Base-by-base conservation (phyloP, 2,113 vertebrate genomes). In the Megaptera novaeangliae region DNA sequence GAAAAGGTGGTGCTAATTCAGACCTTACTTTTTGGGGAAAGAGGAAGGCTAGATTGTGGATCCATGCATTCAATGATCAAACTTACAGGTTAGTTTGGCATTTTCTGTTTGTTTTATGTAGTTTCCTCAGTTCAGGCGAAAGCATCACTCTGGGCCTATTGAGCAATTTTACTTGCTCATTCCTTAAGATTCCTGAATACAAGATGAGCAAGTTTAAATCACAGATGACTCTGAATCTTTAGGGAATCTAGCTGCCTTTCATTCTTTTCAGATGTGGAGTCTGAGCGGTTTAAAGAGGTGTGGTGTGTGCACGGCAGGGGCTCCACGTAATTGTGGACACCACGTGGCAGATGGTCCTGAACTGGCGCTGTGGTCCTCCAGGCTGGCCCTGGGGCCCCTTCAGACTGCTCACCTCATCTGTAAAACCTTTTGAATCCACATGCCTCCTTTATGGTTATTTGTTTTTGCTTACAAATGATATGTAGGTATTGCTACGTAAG, bases 331-430 rank as follows among this genome's bases (percentile, higher is more conserved):
- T 6, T 31, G 14, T 81, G 27, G 18, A 31, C 0, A 15, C 63
- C 13, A 0, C 0, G 0, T 13, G 21, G 12, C 7, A 0, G 63
- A 9, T 0, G 5, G 9, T 29, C 29, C 69, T 15, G 59, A 8
- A 11, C 2, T 6, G 39, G 5, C 8, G 59, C 34, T 21, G 10
- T 17, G 59, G 66, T 27, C 7, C 82, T 49, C 46, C 9, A 9
- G 71, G 31, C 11, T 2, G 11, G 34, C 23, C 20, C 8, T 0
- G 3, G 5, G 31, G 55, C 41, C n/a, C 17, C 18, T 29, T 66
- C 34, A 8, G 55, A 23, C 17, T 13, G 23, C 25, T 92, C 4
- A 4, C 13, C 31, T 57, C n/a, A 15, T 49, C 20, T 2, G 20
- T 66, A 39, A 94, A 66, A 34, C 34, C 39, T 34, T 84, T 41